Evolutionary conservation across 2,797 vertebrate species (phyloP).

Genomic region (Todus mexicanus): DNA sequence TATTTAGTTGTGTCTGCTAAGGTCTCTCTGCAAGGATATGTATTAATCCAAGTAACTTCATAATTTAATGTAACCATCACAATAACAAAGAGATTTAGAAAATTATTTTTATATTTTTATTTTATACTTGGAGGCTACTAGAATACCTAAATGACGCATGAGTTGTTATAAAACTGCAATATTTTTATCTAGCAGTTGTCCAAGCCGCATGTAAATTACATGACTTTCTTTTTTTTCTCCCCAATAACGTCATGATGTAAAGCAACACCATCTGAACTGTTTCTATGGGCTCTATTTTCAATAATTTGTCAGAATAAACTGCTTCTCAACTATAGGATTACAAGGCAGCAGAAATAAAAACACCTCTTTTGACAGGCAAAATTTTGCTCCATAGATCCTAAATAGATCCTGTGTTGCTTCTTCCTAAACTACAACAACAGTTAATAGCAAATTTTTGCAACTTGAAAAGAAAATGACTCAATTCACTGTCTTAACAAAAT

Average conservation of each 20-base stretch:
- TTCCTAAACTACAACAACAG: background rate
- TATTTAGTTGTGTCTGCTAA: background rate
- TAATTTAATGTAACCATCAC: background rate
- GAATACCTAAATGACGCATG: conserved; percentile 21
- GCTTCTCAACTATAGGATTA: background rate
- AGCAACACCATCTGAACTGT: conserved; percentile 25
- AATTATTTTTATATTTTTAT: conserved; percentile 21
- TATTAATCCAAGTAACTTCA: background rate
- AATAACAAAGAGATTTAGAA: conserved; percentile 17
- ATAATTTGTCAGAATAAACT: background rate
- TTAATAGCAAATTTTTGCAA: background rate
- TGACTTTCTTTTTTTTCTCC: background rate
- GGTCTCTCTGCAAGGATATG: background rate
- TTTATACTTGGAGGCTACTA: conserved; percentile 16
- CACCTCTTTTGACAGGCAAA: background rate
- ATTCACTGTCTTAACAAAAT: background rate
- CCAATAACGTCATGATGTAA: background rate
- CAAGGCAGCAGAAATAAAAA: background rate
- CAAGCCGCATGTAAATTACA: conserved; percentile 11
- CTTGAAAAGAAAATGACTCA: background rate
- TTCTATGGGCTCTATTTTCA: background rate
- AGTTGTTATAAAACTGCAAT: conserved; percentile 35
- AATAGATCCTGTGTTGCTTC: background rate
- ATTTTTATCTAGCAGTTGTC: conserved; percentile 49
- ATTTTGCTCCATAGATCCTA: background rate